Conservation (phyloP, 2,888 invertebrate genomes). For the Euzetes globulus region DNA sequence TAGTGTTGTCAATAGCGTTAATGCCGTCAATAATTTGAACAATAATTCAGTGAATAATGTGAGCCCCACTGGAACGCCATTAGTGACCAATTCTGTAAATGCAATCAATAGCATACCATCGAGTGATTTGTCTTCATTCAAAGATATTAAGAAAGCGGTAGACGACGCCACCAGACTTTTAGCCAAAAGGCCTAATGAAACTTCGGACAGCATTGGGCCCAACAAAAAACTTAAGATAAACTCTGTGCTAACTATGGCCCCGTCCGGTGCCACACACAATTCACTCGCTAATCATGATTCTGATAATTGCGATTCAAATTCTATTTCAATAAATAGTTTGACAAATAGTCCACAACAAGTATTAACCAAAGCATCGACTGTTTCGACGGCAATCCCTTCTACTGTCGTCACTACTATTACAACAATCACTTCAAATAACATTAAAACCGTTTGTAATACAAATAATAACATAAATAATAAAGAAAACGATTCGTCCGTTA, state of each 20-base stretch:
- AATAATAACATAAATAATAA: conserved; percentile 25
- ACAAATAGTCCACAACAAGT: background rate
- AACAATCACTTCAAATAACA: conserved; percentile 30
- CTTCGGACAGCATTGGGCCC: conserved; percentile 33
- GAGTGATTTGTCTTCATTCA: conserved; percentile 30
- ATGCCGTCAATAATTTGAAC: background rate
- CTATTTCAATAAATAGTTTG: background rate
- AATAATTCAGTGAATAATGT: conserved; percentile 4
- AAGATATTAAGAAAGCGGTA: conserved; percentile 32
- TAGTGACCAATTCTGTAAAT: background rate
- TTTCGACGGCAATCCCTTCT: conserved; percentile 18
- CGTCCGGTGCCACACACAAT: background rate
- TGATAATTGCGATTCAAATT: background rate
- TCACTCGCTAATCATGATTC: conserved; percentile 9
- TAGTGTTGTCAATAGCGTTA: conserved; percentile 2
- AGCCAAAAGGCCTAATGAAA: conserved; percentile 29
- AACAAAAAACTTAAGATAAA: conserved; percentile 20
- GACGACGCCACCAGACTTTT: conserved; percentile 33
- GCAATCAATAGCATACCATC: conserved; percentile 14
- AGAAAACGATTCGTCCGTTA: background rate
- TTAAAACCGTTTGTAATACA: conserved; percentile 13
- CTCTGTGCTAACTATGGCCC: background rate
- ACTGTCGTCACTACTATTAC: conserved; percentile 9
- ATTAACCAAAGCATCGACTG: conserved; percentile 21
- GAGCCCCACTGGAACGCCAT: background rate